phyloP scores from a whole-genome alignment of 2,797 vertebrate species.

The Lutjanus argentimaculatus region DNA sequence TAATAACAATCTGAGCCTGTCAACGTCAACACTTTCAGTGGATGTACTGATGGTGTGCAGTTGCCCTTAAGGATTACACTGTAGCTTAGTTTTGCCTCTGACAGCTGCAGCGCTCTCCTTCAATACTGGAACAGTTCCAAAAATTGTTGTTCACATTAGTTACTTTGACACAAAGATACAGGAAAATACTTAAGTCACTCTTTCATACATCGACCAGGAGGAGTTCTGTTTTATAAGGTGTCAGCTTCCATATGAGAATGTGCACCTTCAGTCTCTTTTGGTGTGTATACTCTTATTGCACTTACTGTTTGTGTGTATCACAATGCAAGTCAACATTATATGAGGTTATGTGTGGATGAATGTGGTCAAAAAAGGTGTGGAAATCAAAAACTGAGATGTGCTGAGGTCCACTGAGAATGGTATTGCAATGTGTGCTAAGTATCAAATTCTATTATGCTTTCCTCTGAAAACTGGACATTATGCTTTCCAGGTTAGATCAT shows the following conservation, averaged over 20 bases:
- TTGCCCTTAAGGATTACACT: too few species aligned
- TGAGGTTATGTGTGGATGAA: neutral
- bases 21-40: too few species aligned
- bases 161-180: too few species aligned
- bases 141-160: too few species aligned
- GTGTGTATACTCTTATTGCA: neutral
- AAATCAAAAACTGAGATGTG: conserved; percentile 2
- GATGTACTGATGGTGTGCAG: too few species aligned
- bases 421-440: neutral
- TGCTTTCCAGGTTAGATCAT: conserved; percentile 6
- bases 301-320: neutral
- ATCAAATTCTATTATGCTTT: neutral
- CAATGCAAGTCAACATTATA: neutral
- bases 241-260: neutral
- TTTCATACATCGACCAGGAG: too few species aligned
- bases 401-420: neutral
- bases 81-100: too few species aligned
- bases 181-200: too few species aligned
- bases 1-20: too few species aligned
- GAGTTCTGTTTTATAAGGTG: neutral
- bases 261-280: neutral
- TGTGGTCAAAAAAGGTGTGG: neutral
- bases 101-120: too few species aligned
- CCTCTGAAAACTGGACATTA: conserved; percentile 12
- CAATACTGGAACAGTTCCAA: too few species aligned